These are phyloP conservation scores for Philonicus albiceps DNA, from an alignment of 2,888 invertebrate species.

Conservation along the genomic window DNA sequence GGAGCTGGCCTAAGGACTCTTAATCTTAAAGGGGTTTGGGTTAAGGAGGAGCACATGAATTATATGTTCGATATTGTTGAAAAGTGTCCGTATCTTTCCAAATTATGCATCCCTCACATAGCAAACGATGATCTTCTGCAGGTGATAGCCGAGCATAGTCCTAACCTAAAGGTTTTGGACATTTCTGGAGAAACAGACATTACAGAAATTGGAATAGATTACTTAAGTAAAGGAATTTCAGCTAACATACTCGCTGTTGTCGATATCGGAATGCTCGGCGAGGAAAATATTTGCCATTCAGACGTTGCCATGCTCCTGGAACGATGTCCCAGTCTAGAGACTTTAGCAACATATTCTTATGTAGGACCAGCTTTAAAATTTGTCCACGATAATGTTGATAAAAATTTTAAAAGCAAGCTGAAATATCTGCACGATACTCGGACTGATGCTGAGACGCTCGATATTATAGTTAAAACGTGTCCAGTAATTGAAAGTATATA, in stretches of 20 bases:
- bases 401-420: conserved; percentile 70
- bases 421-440: conserved; percentile 73
- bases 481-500: conserved; percentile 72
- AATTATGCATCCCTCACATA: conserved; percentile 73
- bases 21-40: conserved; percentile 78
- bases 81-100: conserved; percentile 69
- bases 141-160: conserved; percentile 67
- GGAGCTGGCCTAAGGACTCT: conserved; percentile 71
- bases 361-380: conserved; percentile 71
- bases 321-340: conserved; percentile 71
- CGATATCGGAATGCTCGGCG: conserved; percentile 75
- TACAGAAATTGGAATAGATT: conserved; percentile 71
- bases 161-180: conserved; percentile 69
- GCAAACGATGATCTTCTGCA: conserved; percentile 74
- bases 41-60: conserved; percentile 73
- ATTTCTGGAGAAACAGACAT: conserved; percentile 77
- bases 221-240: conserved; percentile 67
- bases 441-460: conserved; percentile 69
- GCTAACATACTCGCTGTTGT: conserved; percentile 69
- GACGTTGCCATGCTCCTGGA: conserved; percentile 71
- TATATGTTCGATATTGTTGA: conserved; percentile 70
- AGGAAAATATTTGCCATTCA: conserved; percentile 73
- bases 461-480: conserved; percentile 69
- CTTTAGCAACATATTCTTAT: conserved; percentile 73
- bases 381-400: conserved; percentile 66